Conservation (phyloP, 1,140 invertebrate genomes). For the Heliconius congener region DNA sequence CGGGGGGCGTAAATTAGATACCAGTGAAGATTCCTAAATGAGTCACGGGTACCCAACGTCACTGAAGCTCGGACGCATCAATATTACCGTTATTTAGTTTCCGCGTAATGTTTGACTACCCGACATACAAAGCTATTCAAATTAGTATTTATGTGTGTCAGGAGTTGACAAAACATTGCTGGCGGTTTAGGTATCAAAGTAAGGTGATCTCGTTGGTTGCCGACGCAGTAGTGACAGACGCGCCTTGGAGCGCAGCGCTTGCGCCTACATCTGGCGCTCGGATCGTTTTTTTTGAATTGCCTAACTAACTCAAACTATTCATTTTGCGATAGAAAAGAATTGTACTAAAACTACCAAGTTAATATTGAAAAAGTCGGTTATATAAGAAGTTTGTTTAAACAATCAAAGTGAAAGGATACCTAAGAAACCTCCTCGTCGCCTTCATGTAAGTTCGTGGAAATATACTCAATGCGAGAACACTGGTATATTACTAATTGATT, state of each 20-base stretch:
- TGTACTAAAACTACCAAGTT: background rate
- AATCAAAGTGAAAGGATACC: conserved; percentile 11
- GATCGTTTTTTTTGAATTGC: conserved; percentile 35
- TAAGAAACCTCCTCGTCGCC: conserved; percentile 34
- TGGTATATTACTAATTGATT: conserved; percentile 44
- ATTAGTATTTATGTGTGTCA: conserved; percentile 25
- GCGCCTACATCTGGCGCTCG: conserved; percentile 47
- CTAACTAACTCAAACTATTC: conserved; percentile 7
- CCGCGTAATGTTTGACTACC: conserved; percentile 22
- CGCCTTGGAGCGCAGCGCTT: conserved; percentile 67
- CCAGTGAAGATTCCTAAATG: conserved; percentile 26
- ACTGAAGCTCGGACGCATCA: background rate
- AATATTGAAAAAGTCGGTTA: background rate
- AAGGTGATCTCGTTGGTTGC: conserved; percentile 57
- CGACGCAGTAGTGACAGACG: conserved; percentile 59
- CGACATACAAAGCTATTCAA: conserved; percentile 26
- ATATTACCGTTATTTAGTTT: conserved; percentile 23
- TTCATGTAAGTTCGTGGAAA: conserved; percentile 64
- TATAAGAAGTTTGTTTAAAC: background rate
- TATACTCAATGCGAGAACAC: conserved; percentile 26
- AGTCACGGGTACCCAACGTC: conserved; percentile 22
- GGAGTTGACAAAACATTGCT: conserved; percentile 33
- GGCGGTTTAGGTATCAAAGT: conserved; percentile 40
- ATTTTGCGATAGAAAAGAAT: conserved; percentile 44
- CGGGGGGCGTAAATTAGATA: conserved; percentile 25